Evolutionary conservation across 2,888 invertebrate species (phyloP).

Genomic region (Odontocerum albicorne): DNA sequence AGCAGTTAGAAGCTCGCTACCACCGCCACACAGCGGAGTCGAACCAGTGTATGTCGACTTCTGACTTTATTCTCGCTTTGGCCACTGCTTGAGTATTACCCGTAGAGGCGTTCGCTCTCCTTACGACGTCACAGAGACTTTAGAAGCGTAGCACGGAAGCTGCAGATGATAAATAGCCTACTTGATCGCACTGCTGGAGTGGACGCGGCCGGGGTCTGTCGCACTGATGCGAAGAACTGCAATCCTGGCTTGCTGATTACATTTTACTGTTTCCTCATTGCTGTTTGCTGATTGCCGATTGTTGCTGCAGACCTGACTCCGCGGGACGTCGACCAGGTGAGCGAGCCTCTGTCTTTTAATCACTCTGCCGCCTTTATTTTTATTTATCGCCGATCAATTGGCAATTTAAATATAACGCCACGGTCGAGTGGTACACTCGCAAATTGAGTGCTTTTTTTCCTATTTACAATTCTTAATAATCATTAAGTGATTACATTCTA

Average conservation of each 20-base stretch:
- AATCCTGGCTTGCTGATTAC: not conserved
- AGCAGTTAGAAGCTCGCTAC: conserved; percentile 36
- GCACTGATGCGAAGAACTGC: not conserved
- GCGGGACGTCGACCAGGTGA: conserved; percentile 8
- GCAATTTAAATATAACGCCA: too few species aligned
- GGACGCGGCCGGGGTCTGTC: conserved; percentile 13
- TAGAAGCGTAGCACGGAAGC: conserved; percentile 46
- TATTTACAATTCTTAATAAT: too few species aligned
- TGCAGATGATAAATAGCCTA: conserved; percentile 22
- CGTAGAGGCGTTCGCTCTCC: conserved; percentile 47
- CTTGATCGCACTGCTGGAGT: conserved; percentile 15
- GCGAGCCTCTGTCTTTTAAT: conserved; percentile 13
- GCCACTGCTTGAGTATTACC: conserved; percentile 59
- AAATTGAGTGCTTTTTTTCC: too few species aligned
- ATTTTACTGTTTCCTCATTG: conserved; percentile 12
- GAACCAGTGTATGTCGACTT: conserved; percentile 52
- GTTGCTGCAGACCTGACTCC: not conserved
- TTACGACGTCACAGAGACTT: conserved; percentile 53
- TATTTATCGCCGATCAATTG: too few species aligned
- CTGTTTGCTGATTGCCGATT: not conserved
- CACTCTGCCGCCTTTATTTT: conserved; percentile 4
- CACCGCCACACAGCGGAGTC: conserved; percentile 39
- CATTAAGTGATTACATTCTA: too few species aligned
- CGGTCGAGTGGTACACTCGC: too few species aligned
- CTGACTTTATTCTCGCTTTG: conserved; percentile 63